Evolutionary conservation across 2,888 invertebrate genomes (phyloP), one percentile per base, ranked within the genome.

Genomic region (Bugula neritina): DNA sequence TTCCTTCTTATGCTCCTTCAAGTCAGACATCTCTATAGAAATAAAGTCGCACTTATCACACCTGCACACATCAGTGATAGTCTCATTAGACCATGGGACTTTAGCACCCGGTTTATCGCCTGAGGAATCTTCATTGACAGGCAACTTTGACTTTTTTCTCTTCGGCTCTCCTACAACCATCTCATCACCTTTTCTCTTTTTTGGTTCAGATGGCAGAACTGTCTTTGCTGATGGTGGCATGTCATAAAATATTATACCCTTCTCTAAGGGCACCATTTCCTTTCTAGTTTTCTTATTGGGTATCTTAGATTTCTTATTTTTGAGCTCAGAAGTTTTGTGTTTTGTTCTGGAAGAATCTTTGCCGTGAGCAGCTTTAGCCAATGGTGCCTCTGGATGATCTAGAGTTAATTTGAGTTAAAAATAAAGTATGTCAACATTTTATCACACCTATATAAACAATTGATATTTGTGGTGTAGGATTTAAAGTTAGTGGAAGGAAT

Each of bases 21-120:
- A 31, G n/a, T 63, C 63, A 25, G 21, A 17, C 27, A 31, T 27
- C 63, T 63, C 63, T 13, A 63, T 21, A 10, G 25, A 63, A 29
- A 63, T 63, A 31, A 63, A 63, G 31, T 63, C 63, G 31, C 63
- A 63, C 25, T 3, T 21, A 13, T 63, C 31, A 34, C 63, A 63
- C 17, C 63, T 21, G 3, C 21, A 27, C n/a, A 63, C 31, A 29
- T 63, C 63, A 25, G 63, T 63, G 27, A 63, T 63, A 1, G 27
- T 63, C 1, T 31, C 10, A 31, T 63, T 34, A 63, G 25, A 63
- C 63, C 63, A 63, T 17, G 63, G 63, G 3, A 63, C 25, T 34
- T 63, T 63, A 17, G 31, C 21, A 27, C 57, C 23, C 43, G 5
- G 5, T 17, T 43, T 5, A 43, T 43, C 17, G 5, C 17, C 10